phyloP scores from a whole-genome alignment of 2,888 invertebrate genomes.

The Philereme vetulata region DNA sequence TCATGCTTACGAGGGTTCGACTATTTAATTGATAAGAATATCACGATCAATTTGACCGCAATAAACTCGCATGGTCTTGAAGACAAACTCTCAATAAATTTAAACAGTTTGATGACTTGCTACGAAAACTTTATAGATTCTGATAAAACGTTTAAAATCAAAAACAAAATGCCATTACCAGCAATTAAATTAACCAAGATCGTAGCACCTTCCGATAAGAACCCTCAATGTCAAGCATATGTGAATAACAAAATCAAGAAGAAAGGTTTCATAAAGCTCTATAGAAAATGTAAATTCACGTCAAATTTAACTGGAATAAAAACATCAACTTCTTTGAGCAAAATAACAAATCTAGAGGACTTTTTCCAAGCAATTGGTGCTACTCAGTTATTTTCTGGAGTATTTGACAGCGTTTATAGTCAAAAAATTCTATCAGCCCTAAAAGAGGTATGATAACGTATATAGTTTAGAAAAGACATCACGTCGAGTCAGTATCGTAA shows the following conservation, averaged over 20 bases:
- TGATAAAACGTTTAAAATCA: not conserved
- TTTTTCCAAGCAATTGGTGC: slow-evolving; percentile 67
- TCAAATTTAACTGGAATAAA: slow-evolving; percentile 51
- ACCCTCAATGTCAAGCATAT: slow-evolving; percentile 1
- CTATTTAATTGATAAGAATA: slow-evolving; percentile 15
- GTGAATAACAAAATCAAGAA: slow-evolving; percentile 33
- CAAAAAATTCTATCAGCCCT: slow-evolving; percentile 60
- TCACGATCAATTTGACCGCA: slow-evolving; percentile 20
- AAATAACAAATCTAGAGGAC: slow-evolving; percentile 66
- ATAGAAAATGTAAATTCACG: slow-evolving; percentile 66
- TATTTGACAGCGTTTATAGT: slow-evolving; percentile 55
- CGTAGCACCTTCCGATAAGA: slow-evolving; percentile 2
- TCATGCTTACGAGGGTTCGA: slow-evolving; percentile 10
- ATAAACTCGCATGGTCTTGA: slow-evolving; percentile 20
- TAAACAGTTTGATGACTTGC: slow-evolving; percentile 13
- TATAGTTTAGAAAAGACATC: too few relatives aligned
- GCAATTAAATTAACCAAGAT: slow-evolving; percentile 11
- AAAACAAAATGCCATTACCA: slow-evolving; percentile 21
- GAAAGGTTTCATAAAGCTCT: slow-evolving; percentile 53
- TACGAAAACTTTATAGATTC: not conserved
- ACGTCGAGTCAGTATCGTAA: too few relatives aligned
- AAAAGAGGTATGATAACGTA: slow-evolving; percentile 52
- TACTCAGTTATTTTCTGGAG: slow-evolving; percentile 51
- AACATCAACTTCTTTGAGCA: slow-evolving; percentile 50
- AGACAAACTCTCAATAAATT: slow-evolving; percentile 16